These are phyloP conservation scores for Columba janthina DNA, from an alignment of 2,113 vertebrate genomes.

Conservation along the genomic window DNA sequence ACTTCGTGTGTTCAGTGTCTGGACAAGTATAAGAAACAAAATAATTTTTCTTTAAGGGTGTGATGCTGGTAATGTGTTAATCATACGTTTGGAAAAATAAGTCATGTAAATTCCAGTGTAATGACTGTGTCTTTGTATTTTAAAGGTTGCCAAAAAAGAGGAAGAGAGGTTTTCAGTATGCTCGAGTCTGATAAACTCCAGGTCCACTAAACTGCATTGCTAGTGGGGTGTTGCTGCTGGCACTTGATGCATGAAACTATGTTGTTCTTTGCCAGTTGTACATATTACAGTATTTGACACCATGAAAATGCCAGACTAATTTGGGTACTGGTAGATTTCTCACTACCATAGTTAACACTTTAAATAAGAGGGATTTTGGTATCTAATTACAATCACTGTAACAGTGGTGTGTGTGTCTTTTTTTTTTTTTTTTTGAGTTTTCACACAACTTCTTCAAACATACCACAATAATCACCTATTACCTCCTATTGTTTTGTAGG, in stretches of 20 bases:
- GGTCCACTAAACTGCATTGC: background rate
- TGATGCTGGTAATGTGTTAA: constrained; percentile 41
- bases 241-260: constrained; percentile 7
- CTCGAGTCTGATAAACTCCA: background rate
- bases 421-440: background rate
- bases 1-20: constrained; percentile 31
- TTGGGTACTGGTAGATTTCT: constrained; percentile 44
- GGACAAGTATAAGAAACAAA: constrained; percentile 52
- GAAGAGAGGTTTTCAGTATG: constrained; percentile 25
- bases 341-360: background rate
- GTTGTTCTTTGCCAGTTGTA: constrained; percentile 38
- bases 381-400: background rate
- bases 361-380: background rate
- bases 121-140: constrained; percentile 51
- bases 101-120: constrained; percentile 54
- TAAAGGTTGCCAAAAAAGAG: constrained; percentile 40
- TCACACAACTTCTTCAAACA: background rate
- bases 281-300: constrained; percentile 51
- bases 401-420: background rate
- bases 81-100: constrained; percentile 38
- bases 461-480: background rate
- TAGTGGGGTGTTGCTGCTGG: constrained; percentile 32
- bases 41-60: constrained; percentile 46
- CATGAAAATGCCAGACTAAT: constrained; percentile 49
- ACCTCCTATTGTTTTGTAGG: background rate